Evolutionary conservation across 2,797 vertebrate species (phyloP).

Genomic region (Babyrousa celebensis): DNA sequence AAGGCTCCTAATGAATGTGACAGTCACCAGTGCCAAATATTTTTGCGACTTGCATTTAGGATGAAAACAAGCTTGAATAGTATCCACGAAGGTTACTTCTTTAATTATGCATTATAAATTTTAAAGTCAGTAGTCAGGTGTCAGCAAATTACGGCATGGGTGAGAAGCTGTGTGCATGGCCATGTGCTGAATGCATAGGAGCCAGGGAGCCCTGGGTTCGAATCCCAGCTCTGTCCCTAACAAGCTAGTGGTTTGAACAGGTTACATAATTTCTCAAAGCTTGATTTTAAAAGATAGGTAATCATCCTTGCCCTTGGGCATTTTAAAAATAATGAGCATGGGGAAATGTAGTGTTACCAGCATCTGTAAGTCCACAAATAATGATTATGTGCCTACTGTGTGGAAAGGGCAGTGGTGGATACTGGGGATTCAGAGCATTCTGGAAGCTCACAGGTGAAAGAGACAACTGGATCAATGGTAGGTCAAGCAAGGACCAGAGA

Average conservation of each 20-base stretch:
- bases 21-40: slow-evolving; percentile 77
- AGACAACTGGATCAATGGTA: background rate
- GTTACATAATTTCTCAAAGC: background rate
- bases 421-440: background rate
- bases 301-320: background rate
- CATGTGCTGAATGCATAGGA: background rate
- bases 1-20: slow-evolving; percentile 82
- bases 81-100: slow-evolving; percentile 73
- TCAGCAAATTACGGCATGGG: slow-evolving; percentile 39
- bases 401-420: background rate
- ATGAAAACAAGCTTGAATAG: slow-evolving; percentile 80
- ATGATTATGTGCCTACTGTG: background rate
- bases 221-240: slow-evolving; percentile 48
- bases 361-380: slow-evolving; percentile 38
- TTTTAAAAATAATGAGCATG: slow-evolving; percentile 56
- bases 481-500: background rate
- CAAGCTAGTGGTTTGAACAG: background rate
- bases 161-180: background rate
- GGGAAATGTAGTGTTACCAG: background rate
- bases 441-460: background rate
- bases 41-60: slow-evolving; percentile 74
- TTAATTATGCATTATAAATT: slow-evolving; percentile 80
- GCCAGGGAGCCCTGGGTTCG: slow-evolving; percentile 44
- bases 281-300: background rate
- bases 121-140: slow-evolving; percentile 67